Evolutionary conservation across 1,140 invertebrate genomes (phyloP).

Genomic region (Anoplophora glabripennis): DNA sequence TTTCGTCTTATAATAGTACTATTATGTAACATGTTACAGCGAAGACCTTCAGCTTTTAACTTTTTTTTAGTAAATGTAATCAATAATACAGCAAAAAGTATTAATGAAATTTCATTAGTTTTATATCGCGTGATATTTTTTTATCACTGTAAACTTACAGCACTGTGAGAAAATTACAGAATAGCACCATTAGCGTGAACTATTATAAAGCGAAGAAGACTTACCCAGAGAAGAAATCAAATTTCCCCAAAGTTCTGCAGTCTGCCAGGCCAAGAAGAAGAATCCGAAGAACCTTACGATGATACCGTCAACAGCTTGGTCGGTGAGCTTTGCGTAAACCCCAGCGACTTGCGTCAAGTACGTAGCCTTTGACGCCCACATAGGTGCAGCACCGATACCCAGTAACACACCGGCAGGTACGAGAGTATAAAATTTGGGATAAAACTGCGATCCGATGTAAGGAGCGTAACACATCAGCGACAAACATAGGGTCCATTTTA

Average conservation of each 20-base stretch:
- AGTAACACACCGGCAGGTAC: slow-evolving; percentile 86
- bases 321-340: slow-evolving; percentile 83
- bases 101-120: no score
- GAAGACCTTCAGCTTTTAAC: no score
- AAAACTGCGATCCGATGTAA: slow-evolving; percentile 92
- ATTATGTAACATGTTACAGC: no score
- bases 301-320: slow-evolving; percentile 83
- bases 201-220: no score
- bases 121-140: no score
- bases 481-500: slow-evolving; percentile 91
- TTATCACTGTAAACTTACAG: no score
- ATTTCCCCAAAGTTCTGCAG: slow-evolving; percentile 93
- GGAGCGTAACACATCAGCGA: slow-evolving; percentile 90
- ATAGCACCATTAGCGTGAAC: no score
- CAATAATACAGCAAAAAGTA: no score
- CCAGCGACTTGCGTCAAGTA: slow-evolving; percentile 91
- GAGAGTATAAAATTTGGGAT: slow-evolving; percentile 83
- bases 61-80: no score
- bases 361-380: slow-evolving; percentile 95
- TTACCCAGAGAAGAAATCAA: slow-evolving; percentile 91
- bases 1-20: no score
- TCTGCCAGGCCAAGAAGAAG: slow-evolving; percentile 97
- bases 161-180: no score
- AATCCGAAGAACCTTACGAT: slow-evolving; percentile 95
- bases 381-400: slow-evolving; percentile 90